Conservation (phyloP, 2,113 vertebrate genomes). For the Xenotilapia leptura region DNA sequence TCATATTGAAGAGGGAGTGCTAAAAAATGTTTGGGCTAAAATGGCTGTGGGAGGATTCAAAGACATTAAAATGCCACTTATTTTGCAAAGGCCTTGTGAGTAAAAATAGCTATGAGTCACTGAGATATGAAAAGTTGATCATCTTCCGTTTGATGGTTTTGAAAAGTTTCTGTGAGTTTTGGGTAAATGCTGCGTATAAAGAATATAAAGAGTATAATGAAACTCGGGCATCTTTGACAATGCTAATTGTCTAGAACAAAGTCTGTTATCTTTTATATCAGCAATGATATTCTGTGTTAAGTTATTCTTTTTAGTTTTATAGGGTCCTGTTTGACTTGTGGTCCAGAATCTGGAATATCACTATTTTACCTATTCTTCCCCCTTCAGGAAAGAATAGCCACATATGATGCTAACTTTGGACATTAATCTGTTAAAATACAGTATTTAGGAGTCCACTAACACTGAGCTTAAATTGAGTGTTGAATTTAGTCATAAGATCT, state of each 20-base stretch:
- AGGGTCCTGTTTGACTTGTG: background rate
- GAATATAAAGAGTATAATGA: background rate
- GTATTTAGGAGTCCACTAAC: background rate
- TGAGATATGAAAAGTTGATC: constrained; percentile 60
- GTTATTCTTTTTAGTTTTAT: background rate
- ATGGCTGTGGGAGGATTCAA: constrained; percentile 11
- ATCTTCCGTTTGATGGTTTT: constrained; percentile 44
- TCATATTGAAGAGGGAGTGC: constrained; percentile 28
- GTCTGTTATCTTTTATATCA: background rate
- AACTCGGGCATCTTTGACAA: background rate
- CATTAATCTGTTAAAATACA: background rate
- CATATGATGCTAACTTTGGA: background rate
- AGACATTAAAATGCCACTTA: background rate
- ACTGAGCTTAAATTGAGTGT: background rate
- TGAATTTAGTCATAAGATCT: background rate
- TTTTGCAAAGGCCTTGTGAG: constrained; percentile 34
- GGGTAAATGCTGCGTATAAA: background rate
- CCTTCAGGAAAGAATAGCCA: background rate
- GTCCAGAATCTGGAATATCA: background rate
- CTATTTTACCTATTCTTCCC: background rate
- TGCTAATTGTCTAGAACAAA: background rate
- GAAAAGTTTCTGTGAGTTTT: background rate
- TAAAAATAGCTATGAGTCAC: constrained; percentile 52
- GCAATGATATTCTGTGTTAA: background rate
- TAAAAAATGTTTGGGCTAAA: constrained; percentile 32